Evolutionary conservation across 2,888 invertebrate genomes (phyloP).

Genomic region (Crossocerus cetratus): DNA sequence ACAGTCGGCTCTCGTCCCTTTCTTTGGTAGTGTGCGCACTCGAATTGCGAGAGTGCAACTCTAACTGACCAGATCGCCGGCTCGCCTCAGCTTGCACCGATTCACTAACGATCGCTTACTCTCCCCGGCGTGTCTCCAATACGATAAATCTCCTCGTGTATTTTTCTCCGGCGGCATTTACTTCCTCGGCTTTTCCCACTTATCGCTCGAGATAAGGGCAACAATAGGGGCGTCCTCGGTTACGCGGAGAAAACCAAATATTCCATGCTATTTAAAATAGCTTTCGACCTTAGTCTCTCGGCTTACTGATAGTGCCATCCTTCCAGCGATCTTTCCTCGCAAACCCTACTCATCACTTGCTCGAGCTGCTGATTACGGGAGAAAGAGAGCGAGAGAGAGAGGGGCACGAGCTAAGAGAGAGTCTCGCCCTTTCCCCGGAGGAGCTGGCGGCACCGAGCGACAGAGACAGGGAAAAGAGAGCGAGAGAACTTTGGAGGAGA

Average conservation of each 20-base stretch:
- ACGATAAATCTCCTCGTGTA: slow-evolving; percentile 45
- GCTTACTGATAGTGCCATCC: too few relatives aligned
- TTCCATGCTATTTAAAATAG: slow-evolving; percentile 9
- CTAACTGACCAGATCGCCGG: too few relatives aligned
- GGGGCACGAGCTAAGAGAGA: too few relatives aligned
- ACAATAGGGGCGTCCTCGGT: slow-evolving; percentile 26
- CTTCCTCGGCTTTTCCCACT: slow-evolving; percentile 26
- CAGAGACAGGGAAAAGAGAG: too few relatives aligned
- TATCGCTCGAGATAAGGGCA: slow-evolving; percentile 50
- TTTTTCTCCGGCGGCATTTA: slow-evolving; percentile 38
- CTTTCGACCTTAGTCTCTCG: neutral
- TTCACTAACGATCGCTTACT: slow-evolving; percentile 36
- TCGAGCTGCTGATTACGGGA: neutral
- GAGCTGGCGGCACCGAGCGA: too few relatives aligned
- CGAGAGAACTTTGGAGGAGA: slow-evolving; percentile 4
- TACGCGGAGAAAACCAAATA: slow-evolving; percentile 6
- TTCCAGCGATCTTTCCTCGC: too few relatives aligned
- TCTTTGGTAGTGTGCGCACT: neutral
- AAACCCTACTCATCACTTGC: too few relatives aligned
- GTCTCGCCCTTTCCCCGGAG: too few relatives aligned
- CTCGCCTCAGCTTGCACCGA: neutral
- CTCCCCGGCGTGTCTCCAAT: slow-evolving; percentile 22
- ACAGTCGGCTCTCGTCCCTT: neutral
- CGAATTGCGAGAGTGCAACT: too few relatives aligned
- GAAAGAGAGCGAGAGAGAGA: neutral